A percentile compares a stretch with the other conserved stretches of the same genome.
Evolutionary conservation across 2,797 vertebrate genomes (phyloP).

Genomic region (Euthynnus affinis): DNA sequence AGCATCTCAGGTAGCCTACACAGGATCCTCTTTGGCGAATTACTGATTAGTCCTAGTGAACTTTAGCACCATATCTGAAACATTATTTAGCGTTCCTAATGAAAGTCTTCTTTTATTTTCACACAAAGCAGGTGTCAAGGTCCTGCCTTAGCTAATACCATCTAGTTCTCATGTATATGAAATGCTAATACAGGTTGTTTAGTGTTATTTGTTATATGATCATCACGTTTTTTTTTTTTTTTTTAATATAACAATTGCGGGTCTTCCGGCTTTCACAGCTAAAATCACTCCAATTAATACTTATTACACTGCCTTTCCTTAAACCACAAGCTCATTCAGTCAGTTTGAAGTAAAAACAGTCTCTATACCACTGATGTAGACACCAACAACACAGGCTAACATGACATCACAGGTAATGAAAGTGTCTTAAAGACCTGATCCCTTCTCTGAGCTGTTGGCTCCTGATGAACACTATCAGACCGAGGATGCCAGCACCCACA

Average conservation of each 20-base stretch:
- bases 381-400: background rate
- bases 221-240: background rate
- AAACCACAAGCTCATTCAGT: background rate
- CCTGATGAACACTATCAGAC: constrained; percentile 13
- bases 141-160: background rate
- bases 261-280: background rate
- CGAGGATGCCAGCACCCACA: constrained; percentile 11
- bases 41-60: constrained; percentile 20
- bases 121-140: background rate
- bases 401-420: constrained; percentile 5
- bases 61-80: constrained; percentile 20
- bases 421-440: constrained; percentile 19
- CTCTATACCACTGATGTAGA: background rate
- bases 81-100: background rate
- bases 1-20: constrained; percentile 49
- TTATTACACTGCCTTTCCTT: background rate
- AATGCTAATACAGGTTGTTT: background rate
- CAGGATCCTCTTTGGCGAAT: constrained; percentile 42
- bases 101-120: background rate
- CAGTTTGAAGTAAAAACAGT: background rate
- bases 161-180: background rate
- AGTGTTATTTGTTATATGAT: background rate
- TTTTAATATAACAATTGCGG: background rate
- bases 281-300: background rate
- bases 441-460: background rate